These are phyloP conservation scores for Stomatorhinus ivindoensis DNA, from an alignment of 2,113 vertebrate species.

Conservation along the genomic window DNA sequence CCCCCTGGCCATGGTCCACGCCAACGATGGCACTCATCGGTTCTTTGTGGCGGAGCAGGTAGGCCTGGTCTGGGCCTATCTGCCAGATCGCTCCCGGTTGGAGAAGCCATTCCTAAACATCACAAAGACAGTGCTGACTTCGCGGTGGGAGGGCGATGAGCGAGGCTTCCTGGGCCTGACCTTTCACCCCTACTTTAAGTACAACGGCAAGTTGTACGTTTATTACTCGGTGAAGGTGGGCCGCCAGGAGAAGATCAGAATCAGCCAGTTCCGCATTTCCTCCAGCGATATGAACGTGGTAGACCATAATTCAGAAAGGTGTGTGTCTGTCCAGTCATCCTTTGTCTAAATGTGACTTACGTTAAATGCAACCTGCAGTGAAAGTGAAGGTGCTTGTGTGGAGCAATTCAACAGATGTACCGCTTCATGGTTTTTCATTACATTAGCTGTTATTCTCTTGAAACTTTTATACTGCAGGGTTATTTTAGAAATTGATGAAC, in stretches of 20 bases:
- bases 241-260: constrained; percentile 78
- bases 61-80: constrained; percentile 88
- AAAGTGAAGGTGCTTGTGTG: neutral
- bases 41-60: constrained; percentile 91
- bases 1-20: constrained; percentile 86
- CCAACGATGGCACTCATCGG: constrained; percentile 81
- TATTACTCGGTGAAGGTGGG: constrained; percentile 84
- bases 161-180: constrained; percentile 84
- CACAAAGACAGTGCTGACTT: constrained; percentile 77
- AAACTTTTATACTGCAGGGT: constrained; percentile 54
- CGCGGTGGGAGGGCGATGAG: constrained; percentile 93
- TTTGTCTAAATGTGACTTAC: neutral
- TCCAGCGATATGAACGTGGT: constrained; percentile 73
- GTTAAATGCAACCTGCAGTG: neutral
- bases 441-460: neutral
- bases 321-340: neutral
- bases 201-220: constrained; percentile 79
- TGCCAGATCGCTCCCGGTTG: constrained; percentile 70
- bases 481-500: constrained; percentile 89
- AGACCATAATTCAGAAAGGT: constrained; percentile 84
- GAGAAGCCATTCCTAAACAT: constrained; percentile 84
- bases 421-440: neutral
- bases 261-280: constrained; percentile 87
- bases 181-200: constrained; percentile 80
- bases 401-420: neutral